Percentiles rank a stretch among this genome's conserved stretches.
Evolutionary conservation across 2,888 invertebrate species (phyloP).

Genomic region (Petrolisthes cinctipes): DNA sequence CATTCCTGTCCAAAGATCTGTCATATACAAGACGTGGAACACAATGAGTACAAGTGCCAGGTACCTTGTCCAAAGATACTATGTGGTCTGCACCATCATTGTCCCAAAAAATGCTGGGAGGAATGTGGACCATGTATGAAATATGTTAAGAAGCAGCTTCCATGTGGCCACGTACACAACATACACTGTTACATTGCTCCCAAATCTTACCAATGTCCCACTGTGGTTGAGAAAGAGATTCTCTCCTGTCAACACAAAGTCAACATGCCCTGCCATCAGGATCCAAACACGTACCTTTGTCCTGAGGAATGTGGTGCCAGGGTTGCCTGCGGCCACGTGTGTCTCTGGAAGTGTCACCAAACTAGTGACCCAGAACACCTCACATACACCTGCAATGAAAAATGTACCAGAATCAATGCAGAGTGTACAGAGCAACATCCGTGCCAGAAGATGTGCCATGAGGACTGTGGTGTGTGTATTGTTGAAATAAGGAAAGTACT

Average conservation of each 20-base stretch:
- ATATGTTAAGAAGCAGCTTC: constrained; percentile 66
- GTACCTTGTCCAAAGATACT: constrained; percentile 67
- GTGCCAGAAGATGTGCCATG: constrained; percentile 71
- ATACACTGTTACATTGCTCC: constrained; percentile 36
- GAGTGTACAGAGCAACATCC: constrained; percentile 71
- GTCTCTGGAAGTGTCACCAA: constrained; percentile 75
- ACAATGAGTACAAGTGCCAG: constrained; percentile 69
- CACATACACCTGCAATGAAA: constrained; percentile 66
- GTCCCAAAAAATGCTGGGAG: constrained; percentile 67
- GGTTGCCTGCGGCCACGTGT: constrained; percentile 78
- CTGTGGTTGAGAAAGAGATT: constrained; percentile 63
- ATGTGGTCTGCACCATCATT: constrained; percentile 64
- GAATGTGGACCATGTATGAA: constrained; percentile 67
- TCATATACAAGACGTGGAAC: constrained; percentile 40
- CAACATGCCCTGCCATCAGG: constrained; percentile 69
- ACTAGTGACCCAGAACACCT: constrained; percentile 76
- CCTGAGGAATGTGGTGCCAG: constrained; percentile 73
- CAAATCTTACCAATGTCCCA: constrained; percentile 63
- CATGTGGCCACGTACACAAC: constrained; percentile 68
- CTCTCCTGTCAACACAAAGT: constrained; percentile 67
- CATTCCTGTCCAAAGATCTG: constrained; percentile 53
- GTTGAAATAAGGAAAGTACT: constrained; percentile 37
- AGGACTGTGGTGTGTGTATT: constrained; percentile 68
- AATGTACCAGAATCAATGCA: constrained; percentile 21
- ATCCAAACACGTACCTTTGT: constrained; percentile 70